These are phyloP conservation scores for Neodiprion fabricii DNA, from an alignment of 1,140 invertebrate species.

Conservation along the genomic window DNA sequence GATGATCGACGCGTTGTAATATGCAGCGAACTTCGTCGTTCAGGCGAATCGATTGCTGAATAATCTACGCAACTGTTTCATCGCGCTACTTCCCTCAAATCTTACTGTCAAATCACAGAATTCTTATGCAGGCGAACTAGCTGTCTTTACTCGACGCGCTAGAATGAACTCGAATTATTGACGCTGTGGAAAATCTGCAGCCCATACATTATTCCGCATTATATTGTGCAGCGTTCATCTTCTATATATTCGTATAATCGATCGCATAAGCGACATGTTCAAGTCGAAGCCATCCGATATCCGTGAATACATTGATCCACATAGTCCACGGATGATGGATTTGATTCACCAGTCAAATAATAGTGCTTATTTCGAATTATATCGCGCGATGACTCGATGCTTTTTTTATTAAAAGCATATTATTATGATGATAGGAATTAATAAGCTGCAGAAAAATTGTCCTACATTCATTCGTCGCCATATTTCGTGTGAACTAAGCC, in stretches of 20 bases:
- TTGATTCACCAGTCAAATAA: too few species aligned
- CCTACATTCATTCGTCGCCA: too few species aligned
- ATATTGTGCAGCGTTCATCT: background rate
- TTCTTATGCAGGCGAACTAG: background rate
- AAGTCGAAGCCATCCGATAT: background rate
- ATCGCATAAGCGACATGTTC: background rate
- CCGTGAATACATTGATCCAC: background rate
- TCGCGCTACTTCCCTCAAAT: background rate
- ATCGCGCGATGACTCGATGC: too few species aligned
- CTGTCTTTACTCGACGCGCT: background rate
- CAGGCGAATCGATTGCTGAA: background rate
- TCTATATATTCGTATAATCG: background rate
- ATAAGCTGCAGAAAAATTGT: too few species aligned
- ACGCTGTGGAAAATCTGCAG: background rate
- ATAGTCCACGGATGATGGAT: background rate
- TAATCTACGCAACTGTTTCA: background rate
- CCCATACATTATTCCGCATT: background rate
- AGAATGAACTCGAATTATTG: conserved; percentile 1
- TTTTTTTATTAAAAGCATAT: too few species aligned
- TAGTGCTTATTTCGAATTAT: too few species aligned
- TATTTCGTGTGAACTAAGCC: too few species aligned
- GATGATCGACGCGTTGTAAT: background rate
- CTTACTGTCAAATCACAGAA: background rate
- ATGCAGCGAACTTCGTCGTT: background rate
- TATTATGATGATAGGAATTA: too few species aligned